Evolutionary conservation across 2,888 invertebrate species (phyloP).

Genomic region (Lochmaea capreae): DNA sequence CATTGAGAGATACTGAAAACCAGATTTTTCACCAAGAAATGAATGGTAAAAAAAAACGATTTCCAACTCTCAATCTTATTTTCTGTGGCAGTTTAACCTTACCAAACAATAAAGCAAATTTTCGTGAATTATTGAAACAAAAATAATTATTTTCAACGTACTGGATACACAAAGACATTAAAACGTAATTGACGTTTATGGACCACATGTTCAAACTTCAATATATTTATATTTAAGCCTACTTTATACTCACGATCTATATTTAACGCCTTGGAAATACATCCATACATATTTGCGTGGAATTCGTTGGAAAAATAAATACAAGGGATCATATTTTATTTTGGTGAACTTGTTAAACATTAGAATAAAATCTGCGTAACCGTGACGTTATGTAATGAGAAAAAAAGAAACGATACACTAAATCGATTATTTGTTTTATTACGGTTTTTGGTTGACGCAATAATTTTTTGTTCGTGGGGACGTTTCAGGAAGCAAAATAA

Average conservation of each 20-base stretch:
- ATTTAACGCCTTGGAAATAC: slow-evolving; percentile 15
- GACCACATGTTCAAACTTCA: slow-evolving; percentile 13
- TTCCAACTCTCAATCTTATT: not conserved
- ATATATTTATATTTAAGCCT: slow-evolving; percentile 18
- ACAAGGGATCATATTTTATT: slow-evolving; percentile 6
- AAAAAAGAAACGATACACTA: not conserved
- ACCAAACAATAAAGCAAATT: not conserved
- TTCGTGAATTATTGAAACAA: not conserved
- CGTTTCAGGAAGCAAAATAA: not conserved
- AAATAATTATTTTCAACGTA: not conserved
- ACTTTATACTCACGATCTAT: slow-evolving; percentile 11
- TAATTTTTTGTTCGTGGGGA: slow-evolving; percentile 11
- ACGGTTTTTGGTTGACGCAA: slow-evolving; percentile 3
- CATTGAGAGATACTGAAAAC: too few relatives aligned
- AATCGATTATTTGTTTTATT: slow-evolving; percentile 2
- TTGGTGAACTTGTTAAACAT: not conserved
- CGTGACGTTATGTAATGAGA: not conserved
- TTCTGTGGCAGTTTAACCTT: not conserved
- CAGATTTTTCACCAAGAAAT: too few relatives aligned
- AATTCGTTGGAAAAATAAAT: slow-evolving; percentile 25
- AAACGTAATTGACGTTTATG: slow-evolving; percentile 7
- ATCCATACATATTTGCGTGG: slow-evolving; percentile 10
- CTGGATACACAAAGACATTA: slow-evolving; percentile 5
- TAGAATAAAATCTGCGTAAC: not conserved
- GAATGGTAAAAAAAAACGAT: too few relatives aligned